Evolutionary conservation across 2,113 vertebrate genomes (phyloP), one percentile per base, ranked within the genome.

Genomic region (Callocephalon fimbriatum): DNA sequence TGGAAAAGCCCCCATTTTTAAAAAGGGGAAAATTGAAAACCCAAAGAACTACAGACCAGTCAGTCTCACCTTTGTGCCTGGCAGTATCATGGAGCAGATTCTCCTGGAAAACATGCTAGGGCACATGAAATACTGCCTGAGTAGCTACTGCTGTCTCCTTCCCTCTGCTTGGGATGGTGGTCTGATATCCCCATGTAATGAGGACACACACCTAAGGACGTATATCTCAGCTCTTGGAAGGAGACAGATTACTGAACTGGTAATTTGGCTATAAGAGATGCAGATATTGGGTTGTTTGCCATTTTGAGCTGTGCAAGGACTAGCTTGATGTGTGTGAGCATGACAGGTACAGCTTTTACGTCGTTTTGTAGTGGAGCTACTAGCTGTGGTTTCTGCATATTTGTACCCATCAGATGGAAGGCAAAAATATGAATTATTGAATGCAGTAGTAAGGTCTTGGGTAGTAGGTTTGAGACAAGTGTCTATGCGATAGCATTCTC

Each of bases 341-440:
- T 2, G 2, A 23, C 53, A 72, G 23, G 10, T 15, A 40, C 16
- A 45, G 44, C 17, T 6, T 51, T 66, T 38, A 12, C 10, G 22
- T 21, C 22, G 4, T 0, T 0, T 42, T 72, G 11, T 22, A 35
- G 14, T 12, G 4, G 25, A 72, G 72, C 29, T 82, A 21, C 2
- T 16, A 35, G 15, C 10, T 68, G 15, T 65, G 13, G 21, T 84
- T 67, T 53, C 27, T 42, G 31, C 48, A 9, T 50, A 10, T 44
- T 16, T 22, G 5, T 31, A 45, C 14, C 29, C 22, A 19, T 42
- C 0, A 0, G 8, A 14, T 32, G 15, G 37, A 56, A 68, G 51
- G n/a, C 65, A 47, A 48, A 85, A 25, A 66, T 23, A 17, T 4
- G 2, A 70, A 47, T 53, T 92, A 19, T 9, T 78, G 27, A 22